Base-by-base conservation (phyloP, 2,113 vertebrate species). In the Leptodactylus fuscus region DNA sequence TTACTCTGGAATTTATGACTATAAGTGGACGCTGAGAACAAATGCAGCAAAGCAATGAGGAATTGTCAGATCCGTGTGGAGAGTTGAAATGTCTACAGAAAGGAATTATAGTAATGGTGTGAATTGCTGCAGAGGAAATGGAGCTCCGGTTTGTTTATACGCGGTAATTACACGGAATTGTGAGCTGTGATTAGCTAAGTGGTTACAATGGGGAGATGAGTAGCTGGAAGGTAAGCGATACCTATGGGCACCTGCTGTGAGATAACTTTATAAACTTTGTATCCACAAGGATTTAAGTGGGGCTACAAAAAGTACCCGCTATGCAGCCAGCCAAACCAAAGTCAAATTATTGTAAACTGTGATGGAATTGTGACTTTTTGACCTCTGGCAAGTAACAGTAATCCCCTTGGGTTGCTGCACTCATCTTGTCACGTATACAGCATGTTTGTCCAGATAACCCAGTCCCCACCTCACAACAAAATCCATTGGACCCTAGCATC, bases 131-230 rank as follows among this genome's bases (percentile, higher is more conserved):
- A 38, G 20, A n/a, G 22, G 36, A 71, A 71, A 71, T 71, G 16
- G 38, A 71, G 10, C 36, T 41, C 41, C 12, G 34, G 44, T 41
- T 71, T 41, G 69, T 71, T 71, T 71, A 71, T 44, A n/a, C 38
- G 24, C 38, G 12, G 34, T 44, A 71, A 71, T 71, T 36, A 71
- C 22, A 44, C 44, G 34, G 12, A 71, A 44, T 71, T 24, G 38
- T 71, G 2, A 41, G 18, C 20, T n/a, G 69, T 71, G 69, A 71
- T 44, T 71, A 71, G 69, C 34, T 71, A 71, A 71, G 38, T 71
- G 36, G 36, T 24, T 44, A 22, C 13, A 69, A 69, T 20, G 65
- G 29, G 15, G 8, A 18, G n/a, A 38, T 69, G 34, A 69, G 34
- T 22, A 69, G 65, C 16, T 36, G 20, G 18, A 34, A 36, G 32